A percentile compares a stretch with the other conserved stretches of the same genome.
These are phyloP conservation scores for Stegophylla sp. DNA, from an alignment of 2,888 invertebrate genomes.

Conservation along the genomic window DNA sequence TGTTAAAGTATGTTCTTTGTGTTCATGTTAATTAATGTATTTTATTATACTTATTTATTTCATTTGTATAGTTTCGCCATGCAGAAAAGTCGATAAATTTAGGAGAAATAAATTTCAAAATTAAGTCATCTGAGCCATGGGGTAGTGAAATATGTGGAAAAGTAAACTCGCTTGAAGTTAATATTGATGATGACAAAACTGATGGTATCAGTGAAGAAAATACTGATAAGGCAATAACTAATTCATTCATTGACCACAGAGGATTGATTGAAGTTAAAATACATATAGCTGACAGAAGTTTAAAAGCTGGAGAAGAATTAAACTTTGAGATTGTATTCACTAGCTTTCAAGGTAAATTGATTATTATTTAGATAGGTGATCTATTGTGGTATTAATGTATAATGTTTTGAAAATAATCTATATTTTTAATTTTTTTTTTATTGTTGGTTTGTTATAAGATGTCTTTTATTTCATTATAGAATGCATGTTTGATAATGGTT, in stretches of 20 bases:
- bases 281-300: constrained; percentile 64
- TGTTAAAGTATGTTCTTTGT: constrained; percentile 64
- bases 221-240: constrained; percentile 60
- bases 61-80: constrained; percentile 63
- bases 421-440: constrained; percentile 14
- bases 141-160: constrained; percentile 62
- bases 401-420: no score
- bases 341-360: constrained; percentile 63
- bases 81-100: constrained; percentile 64
- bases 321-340: constrained; percentile 67
- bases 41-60: constrained; percentile 63
- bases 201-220: constrained; percentile 58
- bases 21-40: not conserved
- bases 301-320: constrained; percentile 63
- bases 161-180: constrained; percentile 57
- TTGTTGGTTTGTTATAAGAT: not conserved
- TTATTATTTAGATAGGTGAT: not conserved
- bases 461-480: constrained; percentile 57
- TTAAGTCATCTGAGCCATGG: constrained; percentile 62
- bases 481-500: constrained; percentile 59
- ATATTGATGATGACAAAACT: constrained; percentile 54
- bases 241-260: constrained; percentile 63
- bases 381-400: no score
- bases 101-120: constrained; percentile 63
- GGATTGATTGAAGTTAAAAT: constrained; percentile 66